phyloP scores from a whole-genome alignment of 2,113 vertebrate species.

The Cichladusa arquata region DNA sequence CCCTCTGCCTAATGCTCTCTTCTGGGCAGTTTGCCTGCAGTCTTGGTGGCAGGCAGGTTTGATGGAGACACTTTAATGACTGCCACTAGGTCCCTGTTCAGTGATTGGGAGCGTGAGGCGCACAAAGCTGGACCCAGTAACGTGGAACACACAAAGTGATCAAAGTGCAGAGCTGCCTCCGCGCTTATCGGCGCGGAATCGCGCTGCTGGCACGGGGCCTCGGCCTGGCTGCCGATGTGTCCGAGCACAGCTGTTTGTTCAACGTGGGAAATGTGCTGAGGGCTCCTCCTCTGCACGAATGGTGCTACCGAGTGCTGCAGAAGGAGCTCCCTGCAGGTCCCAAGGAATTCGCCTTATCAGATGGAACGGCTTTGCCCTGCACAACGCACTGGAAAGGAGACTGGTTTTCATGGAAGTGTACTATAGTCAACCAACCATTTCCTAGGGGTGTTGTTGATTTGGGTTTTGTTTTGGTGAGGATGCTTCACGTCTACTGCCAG shows the following conservation, averaged over 20 bases:
- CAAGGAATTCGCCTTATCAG: neutral
- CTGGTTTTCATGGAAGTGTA: neutral
- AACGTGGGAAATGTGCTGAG: neutral
- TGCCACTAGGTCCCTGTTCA: neutral
- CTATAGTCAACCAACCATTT: accelerated
- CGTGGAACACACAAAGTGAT: neutral
- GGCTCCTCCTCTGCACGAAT: neutral
- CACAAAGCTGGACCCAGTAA: accelerated
- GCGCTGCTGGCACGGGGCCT: accelerated
- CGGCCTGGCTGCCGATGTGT: accelerated
- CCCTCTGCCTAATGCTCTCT: conserved; percentile 19
- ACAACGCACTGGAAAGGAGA: neutral
- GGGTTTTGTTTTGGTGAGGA: neutral
- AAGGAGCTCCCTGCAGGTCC: neutral
- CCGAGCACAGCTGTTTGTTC: neutral
- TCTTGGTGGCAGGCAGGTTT: conserved; percentile 1
- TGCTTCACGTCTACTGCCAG: neutral
- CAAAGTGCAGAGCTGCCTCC: neutral
- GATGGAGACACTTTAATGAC: neutral
- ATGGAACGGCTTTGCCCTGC: neutral
- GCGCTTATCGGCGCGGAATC: accelerated
- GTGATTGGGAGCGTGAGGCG: accelerated
- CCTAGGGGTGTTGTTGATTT: neutral
- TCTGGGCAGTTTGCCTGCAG: conserved; percentile 17
- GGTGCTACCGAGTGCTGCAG: neutral